These are phyloP conservation scores for Bombus terrestris DNA, from an alignment of 1,140 invertebrate genomes.

Conservation along the genomic window DNA sequence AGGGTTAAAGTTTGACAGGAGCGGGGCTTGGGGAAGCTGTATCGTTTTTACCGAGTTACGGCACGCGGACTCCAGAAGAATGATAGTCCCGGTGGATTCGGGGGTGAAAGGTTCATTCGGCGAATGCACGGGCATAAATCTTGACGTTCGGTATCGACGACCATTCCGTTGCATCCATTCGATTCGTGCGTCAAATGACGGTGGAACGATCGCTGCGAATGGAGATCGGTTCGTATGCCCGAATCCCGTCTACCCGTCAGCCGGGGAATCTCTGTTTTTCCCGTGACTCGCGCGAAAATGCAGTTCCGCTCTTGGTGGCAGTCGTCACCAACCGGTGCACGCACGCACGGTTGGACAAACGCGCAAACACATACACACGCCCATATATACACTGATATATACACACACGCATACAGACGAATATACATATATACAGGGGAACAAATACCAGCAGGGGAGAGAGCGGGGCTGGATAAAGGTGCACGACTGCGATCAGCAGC, in stretches of 20 bases:
- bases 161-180: neutral
- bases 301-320: neutral
- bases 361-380: constrained; percentile 10
- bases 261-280: neutral
- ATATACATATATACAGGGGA: neutral
- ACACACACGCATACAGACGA: neutral
- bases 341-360: constrained; percentile 28
- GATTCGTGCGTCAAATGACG: constrained; percentile 15
- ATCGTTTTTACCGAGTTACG: constrained; percentile 25
- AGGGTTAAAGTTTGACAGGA: constrained; percentile 15
- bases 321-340: constrained; percentile 17
- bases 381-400: neutral
- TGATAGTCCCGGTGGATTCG: constrained; percentile 24
- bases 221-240: neutral
- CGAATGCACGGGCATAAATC: constrained; percentile 34
- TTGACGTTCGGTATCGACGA: constrained; percentile 11
- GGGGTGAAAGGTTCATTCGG: constrained; percentile 33
- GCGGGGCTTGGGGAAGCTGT: neutral
- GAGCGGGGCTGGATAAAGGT: constrained; percentile 15
- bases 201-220: constrained; percentile 10
- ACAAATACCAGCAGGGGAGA: neutral
- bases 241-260: neutral
- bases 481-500: constrained; percentile 9
- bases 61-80: constrained; percentile 12
- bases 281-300: neutral